Evolutionary conservation across 2,888 invertebrate species (phyloP), one percentile per base, ranked within the genome.

Genomic region (Fissipunctia ypsillon): DNA sequence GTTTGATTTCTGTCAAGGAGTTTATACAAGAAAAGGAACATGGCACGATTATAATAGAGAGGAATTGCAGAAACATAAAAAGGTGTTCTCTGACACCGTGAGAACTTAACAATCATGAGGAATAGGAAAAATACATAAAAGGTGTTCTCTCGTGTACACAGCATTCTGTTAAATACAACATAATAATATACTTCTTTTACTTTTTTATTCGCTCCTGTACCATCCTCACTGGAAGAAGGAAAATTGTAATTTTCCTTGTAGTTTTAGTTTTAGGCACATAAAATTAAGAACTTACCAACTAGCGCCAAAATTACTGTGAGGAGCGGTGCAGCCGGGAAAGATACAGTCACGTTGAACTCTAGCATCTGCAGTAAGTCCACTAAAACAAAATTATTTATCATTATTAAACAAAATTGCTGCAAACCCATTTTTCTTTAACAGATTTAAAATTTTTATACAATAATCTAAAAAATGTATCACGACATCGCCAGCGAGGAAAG

Each of bases 301-400:
- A 99, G 97, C 59, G 99, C 99, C 94, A 99, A 96, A 87, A 99
- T 99, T 77, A 99, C 99, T 9, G 99, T 99, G 85, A 99, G 97
- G 68, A 99, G 96, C 6, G 99, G 99, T 50, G 99, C 99, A 60
- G 99, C 99, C 48, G 99, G 99, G 93, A 99, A 99, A 71, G 98
- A 98, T 71, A 99, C 98, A 4, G 98, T 97, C 79, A 98, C 98
- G 96, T 99, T 99, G 96, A 99, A 98, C 96, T 99, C 99, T 94
- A 99, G 96, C 99, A 99, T 99, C 96, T 99, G 99, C 85, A 99
- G 97, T 72, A 99, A 97, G 95, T 99, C 99, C 92, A 99, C 99
- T 99, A 97, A 72, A 97, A 97, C 93, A 94, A 94, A 76, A 79
- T 87, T 80, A 77, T 78, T 78, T 28, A 64, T n/a, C 38, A 73